A percentile compares a stretch with the other conserved stretches of the same genome.
Conservation (phyloP, 2,113 vertebrate genomes). For the Nestor notabilis region DNA sequence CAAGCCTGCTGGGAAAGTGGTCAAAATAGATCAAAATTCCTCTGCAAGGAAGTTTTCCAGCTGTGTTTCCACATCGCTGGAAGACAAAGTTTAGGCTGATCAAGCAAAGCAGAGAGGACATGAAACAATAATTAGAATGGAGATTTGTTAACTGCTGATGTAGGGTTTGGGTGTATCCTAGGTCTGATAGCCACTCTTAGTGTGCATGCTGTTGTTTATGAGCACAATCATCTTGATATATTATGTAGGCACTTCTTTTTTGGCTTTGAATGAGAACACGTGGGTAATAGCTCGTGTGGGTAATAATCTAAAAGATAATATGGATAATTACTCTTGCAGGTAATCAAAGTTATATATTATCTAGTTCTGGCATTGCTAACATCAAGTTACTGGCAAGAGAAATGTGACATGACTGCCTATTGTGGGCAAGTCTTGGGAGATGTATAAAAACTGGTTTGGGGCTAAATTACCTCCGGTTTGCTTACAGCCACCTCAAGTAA, state of each 20-base stretch:
- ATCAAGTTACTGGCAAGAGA: background rate
- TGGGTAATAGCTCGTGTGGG: background rate
- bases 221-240: background rate
- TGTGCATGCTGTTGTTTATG: background rate
- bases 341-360: background rate
- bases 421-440: background rate
- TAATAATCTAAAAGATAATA: background rate
- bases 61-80: constrained; percentile 46
- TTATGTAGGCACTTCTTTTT: background rate
- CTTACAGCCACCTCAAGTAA: constrained; percentile 20
- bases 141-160: background rate
- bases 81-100: background rate
- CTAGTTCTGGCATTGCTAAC: background rate
- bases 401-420: background rate
- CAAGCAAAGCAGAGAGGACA: background rate
- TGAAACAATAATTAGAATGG: background rate
- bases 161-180: background rate
- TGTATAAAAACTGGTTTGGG: background rate
- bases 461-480: constrained; percentile 41
- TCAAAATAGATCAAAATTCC: constrained; percentile 43
- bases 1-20: constrained; percentile 4
- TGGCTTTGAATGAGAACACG: background rate
- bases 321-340: background rate
- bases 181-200: background rate
- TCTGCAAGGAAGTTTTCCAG: constrained; percentile 21